These are phyloP conservation scores for Drosophila helvetica DNA, from an alignment of 2,888 invertebrate species.

Conservation along the genomic window DNA sequence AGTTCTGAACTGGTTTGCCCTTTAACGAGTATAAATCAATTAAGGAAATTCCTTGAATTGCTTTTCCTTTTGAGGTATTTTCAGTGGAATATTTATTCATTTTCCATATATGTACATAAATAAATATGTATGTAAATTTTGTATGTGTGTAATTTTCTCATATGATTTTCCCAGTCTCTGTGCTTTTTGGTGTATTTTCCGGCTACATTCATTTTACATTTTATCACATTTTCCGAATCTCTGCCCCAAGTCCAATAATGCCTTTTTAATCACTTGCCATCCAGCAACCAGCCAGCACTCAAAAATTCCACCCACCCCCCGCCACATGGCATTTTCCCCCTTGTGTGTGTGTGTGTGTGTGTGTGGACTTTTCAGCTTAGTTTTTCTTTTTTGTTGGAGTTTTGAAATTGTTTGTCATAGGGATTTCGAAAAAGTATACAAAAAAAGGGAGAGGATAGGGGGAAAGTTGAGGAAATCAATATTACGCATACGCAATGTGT, in stretches of 20 bases:
- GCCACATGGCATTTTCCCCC: constrained; percentile 7
- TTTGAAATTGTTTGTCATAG: constrained; percentile 31
- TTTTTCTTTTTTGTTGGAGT: constrained; percentile 11
- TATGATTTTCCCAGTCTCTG: background rate
- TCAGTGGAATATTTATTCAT: too few species aligned
- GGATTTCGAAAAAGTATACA: constrained; percentile 12
- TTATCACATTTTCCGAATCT: constrained; percentile 8
- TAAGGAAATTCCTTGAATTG: too few species aligned
- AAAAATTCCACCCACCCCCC: constrained; percentile 21
- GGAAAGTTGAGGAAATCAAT: constrained; percentile 33
- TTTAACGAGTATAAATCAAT: too few species aligned
- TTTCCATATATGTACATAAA: too few species aligned
- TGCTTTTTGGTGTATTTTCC: constrained; percentile 7
- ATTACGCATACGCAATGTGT: constrained; percentile 49
- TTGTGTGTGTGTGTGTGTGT: too few species aligned
- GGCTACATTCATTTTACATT: constrained; percentile 22
- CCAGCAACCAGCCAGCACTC: constrained; percentile 1
- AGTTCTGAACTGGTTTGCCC: too few species aligned
- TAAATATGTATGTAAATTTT: too few species aligned
- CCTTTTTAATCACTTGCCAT: constrained; percentile 38
- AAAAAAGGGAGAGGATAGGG: background rate
- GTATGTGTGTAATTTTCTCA: background rate
- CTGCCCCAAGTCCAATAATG: constrained; percentile 17
- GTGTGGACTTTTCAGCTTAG: background rate
- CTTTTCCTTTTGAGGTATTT: too few species aligned